phyloP scores from a whole-genome alignment of 2,113 vertebrate genomes.

The Aldabrachelys gigantea region DNA sequence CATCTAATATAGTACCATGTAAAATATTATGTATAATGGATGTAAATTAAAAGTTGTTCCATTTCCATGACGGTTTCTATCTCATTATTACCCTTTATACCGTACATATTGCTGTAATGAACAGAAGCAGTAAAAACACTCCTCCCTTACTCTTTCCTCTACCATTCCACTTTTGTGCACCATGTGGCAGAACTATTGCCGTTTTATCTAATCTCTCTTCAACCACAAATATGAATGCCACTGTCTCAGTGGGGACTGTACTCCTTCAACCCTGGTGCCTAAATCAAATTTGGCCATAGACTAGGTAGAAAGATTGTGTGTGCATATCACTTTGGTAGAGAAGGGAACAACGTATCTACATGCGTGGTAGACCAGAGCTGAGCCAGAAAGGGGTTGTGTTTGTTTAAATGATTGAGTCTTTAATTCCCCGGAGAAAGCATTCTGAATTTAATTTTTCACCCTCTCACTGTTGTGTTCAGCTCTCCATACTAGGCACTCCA shows the following conservation, averaged over 20 bases:
- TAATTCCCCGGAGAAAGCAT: neutral
- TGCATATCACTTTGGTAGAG: neutral
- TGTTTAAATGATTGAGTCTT: neutral
- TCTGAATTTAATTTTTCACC: neutral
- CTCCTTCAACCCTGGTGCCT: neutral
- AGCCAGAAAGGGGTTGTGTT: accelerated
- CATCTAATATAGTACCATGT: neutral
- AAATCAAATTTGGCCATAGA: neutral
- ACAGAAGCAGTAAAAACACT: accelerated
- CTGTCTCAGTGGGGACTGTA: neutral
- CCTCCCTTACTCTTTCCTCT: neutral
- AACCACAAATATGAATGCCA: neutral
- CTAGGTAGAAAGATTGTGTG: neutral
- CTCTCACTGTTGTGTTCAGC: neutral
- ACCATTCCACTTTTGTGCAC: neutral
- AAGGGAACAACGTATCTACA: neutral
- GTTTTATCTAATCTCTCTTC: neutral
- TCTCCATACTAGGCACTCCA: neutral
- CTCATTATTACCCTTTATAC: neutral
- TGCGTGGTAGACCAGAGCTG: neutral
- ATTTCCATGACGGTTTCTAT: neutral
- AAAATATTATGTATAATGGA: neutral
- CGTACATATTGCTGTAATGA: neutral
- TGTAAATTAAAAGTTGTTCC: neutral
- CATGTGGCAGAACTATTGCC: neutral